Conservation (phyloP, 1,140 invertebrate species). For the Zaprionus kolodkinae region DNA sequence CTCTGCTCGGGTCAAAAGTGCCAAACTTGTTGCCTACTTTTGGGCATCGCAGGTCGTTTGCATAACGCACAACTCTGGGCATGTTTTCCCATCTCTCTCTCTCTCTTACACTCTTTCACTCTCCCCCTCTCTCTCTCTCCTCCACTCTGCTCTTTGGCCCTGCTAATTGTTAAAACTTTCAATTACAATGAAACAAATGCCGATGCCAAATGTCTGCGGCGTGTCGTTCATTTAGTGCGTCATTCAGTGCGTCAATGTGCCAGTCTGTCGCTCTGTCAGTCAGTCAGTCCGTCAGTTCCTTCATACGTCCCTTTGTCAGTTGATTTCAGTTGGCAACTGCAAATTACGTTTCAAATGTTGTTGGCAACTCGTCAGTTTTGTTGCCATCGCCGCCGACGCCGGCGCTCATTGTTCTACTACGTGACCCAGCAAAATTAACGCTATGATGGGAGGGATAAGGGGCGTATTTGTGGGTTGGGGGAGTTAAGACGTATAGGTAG, state of each 20-base stretch:
- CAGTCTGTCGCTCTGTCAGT: slow-evolving; percentile 41
- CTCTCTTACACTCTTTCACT: neutral
- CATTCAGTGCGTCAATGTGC: slow-evolving; percentile 24
- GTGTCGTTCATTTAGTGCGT: slow-evolving; percentile 15
- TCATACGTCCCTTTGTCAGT: slow-evolving; percentile 23
- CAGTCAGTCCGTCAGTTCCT: slow-evolving; percentile 38
- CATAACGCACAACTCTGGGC: slow-evolving; percentile 9
- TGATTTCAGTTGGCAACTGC: slow-evolving; percentile 37
- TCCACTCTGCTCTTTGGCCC: neutral
- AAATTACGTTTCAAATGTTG: slow-evolving; percentile 66
- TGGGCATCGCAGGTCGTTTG: slow-evolving; percentile 32
- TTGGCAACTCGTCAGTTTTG: slow-evolving; percentile 61
- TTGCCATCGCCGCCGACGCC: slow-evolving; percentile 1
- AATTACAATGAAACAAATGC: slow-evolving; percentile 48
- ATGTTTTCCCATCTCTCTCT: slow-evolving; percentile 1
- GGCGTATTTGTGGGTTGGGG: no score
- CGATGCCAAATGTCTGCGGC: slow-evolving; percentile 28
- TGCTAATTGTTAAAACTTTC: slow-evolving; percentile 72
- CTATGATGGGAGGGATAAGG: no score
- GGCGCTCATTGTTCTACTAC: slow-evolving; percentile 52
- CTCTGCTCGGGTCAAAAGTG: slow-evolving; percentile 35
- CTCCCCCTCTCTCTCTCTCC: slow-evolving; percentile 1
- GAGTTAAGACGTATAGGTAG: neutral
- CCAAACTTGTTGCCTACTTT: slow-evolving; percentile 53
- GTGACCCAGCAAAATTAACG: slow-evolving; percentile 64